These are phyloP conservation scores for Fregetta grallaria DNA, from an alignment of 2,113 vertebrate genomes.

Conservation along the genomic window DNA sequence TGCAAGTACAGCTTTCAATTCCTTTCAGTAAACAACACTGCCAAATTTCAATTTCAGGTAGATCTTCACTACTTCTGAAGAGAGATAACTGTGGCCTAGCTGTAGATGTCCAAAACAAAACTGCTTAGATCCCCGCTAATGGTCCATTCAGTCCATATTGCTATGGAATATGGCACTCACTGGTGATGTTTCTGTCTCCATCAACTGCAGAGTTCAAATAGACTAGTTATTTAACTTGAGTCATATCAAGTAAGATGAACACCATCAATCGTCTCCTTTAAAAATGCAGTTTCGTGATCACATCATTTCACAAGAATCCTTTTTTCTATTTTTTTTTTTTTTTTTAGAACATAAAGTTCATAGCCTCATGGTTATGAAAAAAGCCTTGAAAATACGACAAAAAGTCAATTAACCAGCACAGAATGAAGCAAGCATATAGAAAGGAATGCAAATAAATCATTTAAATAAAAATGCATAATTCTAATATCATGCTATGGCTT, in stretches of 20 bases:
- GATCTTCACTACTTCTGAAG: not conserved
- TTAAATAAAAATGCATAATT: not conserved
- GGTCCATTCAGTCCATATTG: not conserved
- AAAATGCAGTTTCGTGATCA: not conserved
- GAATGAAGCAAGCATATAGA: not conserved
- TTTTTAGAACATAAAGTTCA: not conserved
- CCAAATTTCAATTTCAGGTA: not conserved
- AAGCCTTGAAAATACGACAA: not conserved
- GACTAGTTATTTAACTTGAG: not conserved
- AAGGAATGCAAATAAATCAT: not conserved
- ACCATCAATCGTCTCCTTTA: not conserved
- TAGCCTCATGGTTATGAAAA: not conserved
- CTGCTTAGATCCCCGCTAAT: not conserved
- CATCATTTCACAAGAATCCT: not conserved
- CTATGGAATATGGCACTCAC: not conserved
- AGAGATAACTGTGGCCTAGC: not conserved
- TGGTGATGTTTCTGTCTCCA: not conserved
- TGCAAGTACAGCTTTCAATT: not conserved
- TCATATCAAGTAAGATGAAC: not conserved
- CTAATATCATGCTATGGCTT: not conserved
- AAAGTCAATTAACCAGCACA: not conserved
- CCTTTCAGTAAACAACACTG: not conserved
- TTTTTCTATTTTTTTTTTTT: not conserved
- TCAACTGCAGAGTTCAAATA: not conserved
- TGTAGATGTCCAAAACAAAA: not conserved